phyloP scores from a whole-genome alignment of 1,140 invertebrate genomes.

The Acromyrmex echinatior region DNA sequence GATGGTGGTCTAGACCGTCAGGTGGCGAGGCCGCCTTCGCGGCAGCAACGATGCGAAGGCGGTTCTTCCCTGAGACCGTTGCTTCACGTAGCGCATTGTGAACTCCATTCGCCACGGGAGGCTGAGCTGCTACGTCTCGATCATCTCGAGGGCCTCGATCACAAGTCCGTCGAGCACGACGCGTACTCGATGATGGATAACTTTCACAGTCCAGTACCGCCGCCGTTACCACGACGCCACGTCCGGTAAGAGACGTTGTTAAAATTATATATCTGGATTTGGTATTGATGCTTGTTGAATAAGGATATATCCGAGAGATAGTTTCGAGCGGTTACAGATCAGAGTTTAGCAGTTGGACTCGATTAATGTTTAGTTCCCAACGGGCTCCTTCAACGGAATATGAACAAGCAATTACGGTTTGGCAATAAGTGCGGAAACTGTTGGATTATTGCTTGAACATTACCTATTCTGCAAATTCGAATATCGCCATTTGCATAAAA shows the following conservation, averaged over 20 bases:
- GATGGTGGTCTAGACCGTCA: constrained; percentile 84
- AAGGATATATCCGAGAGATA: not conserved
- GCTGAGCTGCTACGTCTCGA: constrained; percentile 84
- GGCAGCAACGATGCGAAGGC: constrained; percentile 84
- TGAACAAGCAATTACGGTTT: not conserved
- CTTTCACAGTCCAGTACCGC: constrained; percentile 85
- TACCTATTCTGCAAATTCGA: not conserved
- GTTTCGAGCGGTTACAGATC: not conserved
- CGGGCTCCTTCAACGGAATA: not conserved
- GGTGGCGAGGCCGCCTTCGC: constrained; percentile 81
- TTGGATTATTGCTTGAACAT: not conserved
- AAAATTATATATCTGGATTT: not conserved
- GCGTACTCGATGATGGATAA: constrained; percentile 86
- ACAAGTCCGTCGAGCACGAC: constrained; percentile 82
- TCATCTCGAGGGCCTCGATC: constrained; percentile 83
- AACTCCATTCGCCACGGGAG: constrained; percentile 85
- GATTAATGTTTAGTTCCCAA: constrained; percentile 17
- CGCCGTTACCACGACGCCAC: constrained; percentile 84
- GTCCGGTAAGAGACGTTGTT: constrained; percentile 81
- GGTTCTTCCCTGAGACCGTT: constrained; percentile 84
- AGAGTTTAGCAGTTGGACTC: not conserved
- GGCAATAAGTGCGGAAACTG: not conserved
- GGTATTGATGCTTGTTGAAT: not conserved
- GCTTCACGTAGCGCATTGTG: constrained; percentile 85
- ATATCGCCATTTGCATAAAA: no score